Conservation (phyloP, 2,888 invertebrate species). For the Euclidia mi region DNA sequence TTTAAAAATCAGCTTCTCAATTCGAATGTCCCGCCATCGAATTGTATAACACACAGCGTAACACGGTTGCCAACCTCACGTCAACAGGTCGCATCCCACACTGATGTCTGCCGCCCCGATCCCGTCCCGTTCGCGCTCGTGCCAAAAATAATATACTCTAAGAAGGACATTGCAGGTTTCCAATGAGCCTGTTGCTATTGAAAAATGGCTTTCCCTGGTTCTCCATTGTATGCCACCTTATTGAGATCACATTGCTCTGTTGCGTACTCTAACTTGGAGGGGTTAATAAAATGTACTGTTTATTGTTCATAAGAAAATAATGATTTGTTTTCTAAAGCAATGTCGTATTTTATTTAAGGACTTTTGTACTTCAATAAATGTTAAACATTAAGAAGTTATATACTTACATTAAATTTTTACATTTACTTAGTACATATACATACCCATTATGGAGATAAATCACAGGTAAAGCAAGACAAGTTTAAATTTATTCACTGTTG, state of each 20-base stretch:
- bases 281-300: not conserved
- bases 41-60: slow-evolving; percentile 51
- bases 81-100: slow-evolving; percentile 88
- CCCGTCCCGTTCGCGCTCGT: slow-evolving; percentile 81
- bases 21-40: slow-evolving; percentile 71
- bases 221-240: slow-evolving; percentile 69
- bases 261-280: slow-evolving; percentile 34
- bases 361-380: too few relatives aligned
- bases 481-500: too few relatives aligned
- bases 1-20: slow-evolving; percentile 57
- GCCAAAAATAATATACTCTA: slow-evolving; percentile 88
- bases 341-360: too few relatives aligned
- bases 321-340: too few relatives aligned
- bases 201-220: slow-evolving; percentile 81
- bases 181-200: slow-evolving; percentile 83
- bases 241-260: slow-evolving; percentile 67
- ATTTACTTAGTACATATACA: too few relatives aligned
- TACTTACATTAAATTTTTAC: too few relatives aligned
- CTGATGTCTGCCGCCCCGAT: slow-evolving; percentile 73
- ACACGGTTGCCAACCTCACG: slow-evolving; percentile 78
- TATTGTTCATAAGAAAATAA: too few relatives aligned
- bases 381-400: too few relatives aligned
- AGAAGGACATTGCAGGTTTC: slow-evolving; percentile 82
- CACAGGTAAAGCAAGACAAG: too few relatives aligned
- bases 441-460: too few relatives aligned